A percentile compares a stretch with the other conserved stretches of the same genome.
phyloP scores from a whole-genome alignment of 2,113 vertebrate genomes.

The Scartelaos histophorus region DNA sequence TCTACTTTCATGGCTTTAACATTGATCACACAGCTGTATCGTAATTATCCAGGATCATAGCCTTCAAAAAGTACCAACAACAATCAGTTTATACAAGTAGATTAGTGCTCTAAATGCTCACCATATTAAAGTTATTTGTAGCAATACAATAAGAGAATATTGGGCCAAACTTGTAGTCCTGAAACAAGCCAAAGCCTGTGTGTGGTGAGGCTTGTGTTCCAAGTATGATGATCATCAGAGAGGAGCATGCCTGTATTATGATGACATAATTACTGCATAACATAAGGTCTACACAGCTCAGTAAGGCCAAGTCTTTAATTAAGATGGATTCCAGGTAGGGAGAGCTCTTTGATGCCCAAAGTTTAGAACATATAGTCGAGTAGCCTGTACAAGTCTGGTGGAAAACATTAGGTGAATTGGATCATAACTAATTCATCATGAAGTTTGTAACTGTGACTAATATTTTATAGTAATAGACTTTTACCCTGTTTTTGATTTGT shows the following conservation, averaged over 20 bases:
- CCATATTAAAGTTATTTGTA: too few relatives aligned
- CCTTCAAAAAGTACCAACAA: background rate
- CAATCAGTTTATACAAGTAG: too few relatives aligned
- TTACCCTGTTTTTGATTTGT: too few relatives aligned
- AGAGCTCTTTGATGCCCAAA: background rate
- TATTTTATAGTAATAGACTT: too few relatives aligned
- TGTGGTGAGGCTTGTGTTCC: slow-evolving; percentile 16
- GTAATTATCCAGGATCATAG: background rate
- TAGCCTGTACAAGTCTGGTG: background rate
- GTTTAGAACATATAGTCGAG: background rate
- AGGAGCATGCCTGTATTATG: slow-evolving; percentile 27
- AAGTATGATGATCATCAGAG: slow-evolving; percentile 2
- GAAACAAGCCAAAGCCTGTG: slow-evolving; percentile 5
- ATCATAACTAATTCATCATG: too few relatives aligned
- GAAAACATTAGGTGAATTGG: too few relatives aligned
- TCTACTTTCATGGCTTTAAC: background rate
- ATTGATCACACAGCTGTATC: background rate
- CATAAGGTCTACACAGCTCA: background rate
- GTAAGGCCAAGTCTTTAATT: slow-evolving; percentile 1
- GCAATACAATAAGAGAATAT: too few relatives aligned
- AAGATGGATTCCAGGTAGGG: background rate
- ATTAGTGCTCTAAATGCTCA: too few relatives aligned
- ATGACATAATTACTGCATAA: slow-evolving; percentile 32
- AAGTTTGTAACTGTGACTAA: too few relatives aligned
- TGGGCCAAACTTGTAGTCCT: background rate